Percentiles rank a stretch among this genome's conserved stretches.
Conservation (phyloP, 2,113 vertebrate species). For the Cnemophilus loriae region DNA sequence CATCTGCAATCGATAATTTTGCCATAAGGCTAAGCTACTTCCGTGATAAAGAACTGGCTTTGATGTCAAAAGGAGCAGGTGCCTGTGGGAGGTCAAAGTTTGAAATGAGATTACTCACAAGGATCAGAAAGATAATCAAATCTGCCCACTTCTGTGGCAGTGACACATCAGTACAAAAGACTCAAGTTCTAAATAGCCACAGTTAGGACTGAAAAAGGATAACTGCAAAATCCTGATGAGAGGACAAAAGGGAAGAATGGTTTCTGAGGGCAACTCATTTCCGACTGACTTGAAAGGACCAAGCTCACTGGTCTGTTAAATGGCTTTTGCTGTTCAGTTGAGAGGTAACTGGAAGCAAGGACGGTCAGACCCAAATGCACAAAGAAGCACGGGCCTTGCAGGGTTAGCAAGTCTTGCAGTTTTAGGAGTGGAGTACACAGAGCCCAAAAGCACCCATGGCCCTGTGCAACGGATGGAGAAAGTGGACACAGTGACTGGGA, state of each 20-base stretch:
- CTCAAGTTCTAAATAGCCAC: slow-evolving; percentile 54
- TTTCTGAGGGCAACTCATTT: slow-evolving; percentile 55
- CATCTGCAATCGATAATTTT: slow-evolving; percentile 60
- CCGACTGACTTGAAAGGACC: slow-evolving; percentile 45
- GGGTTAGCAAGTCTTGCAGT: neutral
- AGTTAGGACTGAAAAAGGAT: slow-evolving; percentile 50
- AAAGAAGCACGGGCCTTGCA: neutral
- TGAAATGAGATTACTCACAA: slow-evolving; percentile 60
- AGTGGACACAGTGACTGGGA: neutral
- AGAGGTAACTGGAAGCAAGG: slow-evolving; percentile 19
- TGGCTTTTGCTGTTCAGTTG: slow-evolving; percentile 17
- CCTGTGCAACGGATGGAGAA: neutral
- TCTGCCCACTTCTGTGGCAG: slow-evolving; percentile 52
- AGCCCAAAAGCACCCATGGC: neutral
- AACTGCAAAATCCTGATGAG: slow-evolving; percentile 56
- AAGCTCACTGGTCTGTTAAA: slow-evolving; percentile 47
- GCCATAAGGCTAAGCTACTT: slow-evolving; percentile 59
- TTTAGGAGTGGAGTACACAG: neutral
- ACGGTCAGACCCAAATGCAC: neutral
- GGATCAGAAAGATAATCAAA: slow-evolving; percentile 64
- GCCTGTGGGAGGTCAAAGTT: slow-evolving; percentile 61
- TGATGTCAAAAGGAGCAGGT: slow-evolving; percentile 56
- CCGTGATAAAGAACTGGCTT: slow-evolving; percentile 52
- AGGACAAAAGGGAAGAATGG: slow-evolving; percentile 46
- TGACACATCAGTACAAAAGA: slow-evolving; percentile 55